phyloP scores from a whole-genome alignment of 2,888 invertebrate species.

The Caenorhabditis doughertyi region DNA sequence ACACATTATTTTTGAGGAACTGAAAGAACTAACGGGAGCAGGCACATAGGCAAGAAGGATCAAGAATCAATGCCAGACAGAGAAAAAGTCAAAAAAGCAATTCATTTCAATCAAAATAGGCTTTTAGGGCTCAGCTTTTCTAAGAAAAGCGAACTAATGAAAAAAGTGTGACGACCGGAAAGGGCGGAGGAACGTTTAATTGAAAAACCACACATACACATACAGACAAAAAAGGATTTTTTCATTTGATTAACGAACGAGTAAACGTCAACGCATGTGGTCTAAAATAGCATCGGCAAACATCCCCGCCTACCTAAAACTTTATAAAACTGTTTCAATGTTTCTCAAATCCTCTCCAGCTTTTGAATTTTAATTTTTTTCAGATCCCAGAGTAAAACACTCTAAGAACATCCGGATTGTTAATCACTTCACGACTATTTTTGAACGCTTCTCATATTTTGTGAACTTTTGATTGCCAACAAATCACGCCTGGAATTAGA shows the following conservation, averaged over 20 bases:
- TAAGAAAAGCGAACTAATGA: slow-evolving; percentile 42
- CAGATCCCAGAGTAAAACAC: too few species aligned
- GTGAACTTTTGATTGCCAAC: too few species aligned
- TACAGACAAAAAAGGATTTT: slow-evolving; percentile 18
- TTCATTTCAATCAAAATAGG: slow-evolving; percentile 21
- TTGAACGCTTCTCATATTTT: too few species aligned
- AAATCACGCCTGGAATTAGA: too few species aligned
- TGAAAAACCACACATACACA: slow-evolving; percentile 20
- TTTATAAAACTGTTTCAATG: too few species aligned
- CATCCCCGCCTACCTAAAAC: not conserved
- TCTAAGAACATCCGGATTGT: too few species aligned
- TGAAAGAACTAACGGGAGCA: not conserved
- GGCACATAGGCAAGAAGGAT: not conserved
- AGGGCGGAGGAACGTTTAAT: slow-evolving; percentile 31
- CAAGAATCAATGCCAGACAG: slow-evolving; percentile 13
- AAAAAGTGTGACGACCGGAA: slow-evolving; percentile 33
- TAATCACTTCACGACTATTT: too few species aligned
- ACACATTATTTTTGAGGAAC: slow-evolving; percentile 12
- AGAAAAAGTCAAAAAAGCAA: not conserved
- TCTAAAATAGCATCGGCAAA: slow-evolving; percentile 14
- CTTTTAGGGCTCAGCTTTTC: slow-evolving; percentile 11
- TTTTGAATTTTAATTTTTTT: too few species aligned
- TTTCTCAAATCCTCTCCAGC: too few species aligned
- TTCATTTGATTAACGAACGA: not conserved
- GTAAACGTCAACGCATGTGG: slow-evolving; percentile 7